These are phyloP conservation scores for Drosophila athabasca DNA, from an alignment of 1,140 invertebrate species.

Conservation along the genomic window DNA sequence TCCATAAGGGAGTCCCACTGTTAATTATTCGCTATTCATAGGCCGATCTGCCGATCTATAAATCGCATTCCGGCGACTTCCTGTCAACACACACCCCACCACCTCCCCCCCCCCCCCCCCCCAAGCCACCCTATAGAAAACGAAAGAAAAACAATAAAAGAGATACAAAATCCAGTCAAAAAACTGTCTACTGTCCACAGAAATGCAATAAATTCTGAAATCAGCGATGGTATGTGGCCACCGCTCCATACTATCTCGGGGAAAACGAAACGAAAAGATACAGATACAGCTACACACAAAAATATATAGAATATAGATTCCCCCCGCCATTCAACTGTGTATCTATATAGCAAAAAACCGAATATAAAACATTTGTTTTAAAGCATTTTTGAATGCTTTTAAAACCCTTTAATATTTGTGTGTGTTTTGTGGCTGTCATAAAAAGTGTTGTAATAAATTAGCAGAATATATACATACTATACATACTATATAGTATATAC, in stretches of 20 bases:
- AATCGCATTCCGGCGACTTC: constrained; percentile 73
- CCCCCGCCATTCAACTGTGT: neutral
- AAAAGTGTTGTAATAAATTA: constrained; percentile 79
- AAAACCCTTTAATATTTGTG: constrained; percentile 73
- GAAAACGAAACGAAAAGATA: constrained; percentile 7
- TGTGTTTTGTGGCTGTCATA: constrained; percentile 71
- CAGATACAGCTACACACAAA: neutral
- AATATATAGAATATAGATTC: neutral
- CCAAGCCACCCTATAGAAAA: neutral
- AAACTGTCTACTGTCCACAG: constrained; percentile 62
- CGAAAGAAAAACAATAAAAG: constrained; percentile 45
- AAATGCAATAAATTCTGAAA: constrained; percentile 79
- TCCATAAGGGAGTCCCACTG: constrained; percentile 6
- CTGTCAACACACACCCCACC: constrained; percentile 59
- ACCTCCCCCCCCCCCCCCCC: constrained; percentile 2
- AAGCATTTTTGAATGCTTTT: constrained; percentile 64
- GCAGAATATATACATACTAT: neutral
- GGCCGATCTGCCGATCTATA: constrained; percentile 49
- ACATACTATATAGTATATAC: neutral
- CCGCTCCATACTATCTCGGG: neutral
- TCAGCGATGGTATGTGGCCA: constrained; percentile 60
- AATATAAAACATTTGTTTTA: constrained; percentile 62
- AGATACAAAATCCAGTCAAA: constrained; percentile 49
- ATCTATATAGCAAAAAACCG: constrained; percentile 6
- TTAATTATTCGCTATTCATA: constrained; percentile 56